phyloP scores from a whole-genome alignment of 2,113 vertebrate genomes.

The Tyto alba region DNA sequence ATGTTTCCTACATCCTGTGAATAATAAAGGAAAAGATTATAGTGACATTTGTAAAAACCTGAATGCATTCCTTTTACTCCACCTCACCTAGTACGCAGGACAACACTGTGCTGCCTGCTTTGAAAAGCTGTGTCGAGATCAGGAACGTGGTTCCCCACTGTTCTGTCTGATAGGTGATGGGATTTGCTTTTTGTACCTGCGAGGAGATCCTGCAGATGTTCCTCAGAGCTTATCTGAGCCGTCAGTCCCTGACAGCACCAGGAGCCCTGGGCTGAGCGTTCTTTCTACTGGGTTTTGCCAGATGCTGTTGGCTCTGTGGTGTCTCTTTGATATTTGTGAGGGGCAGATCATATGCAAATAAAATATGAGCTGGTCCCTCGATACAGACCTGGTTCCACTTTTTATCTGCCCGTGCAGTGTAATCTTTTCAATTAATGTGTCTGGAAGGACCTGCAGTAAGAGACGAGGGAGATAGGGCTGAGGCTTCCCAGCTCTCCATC shows the following conservation, averaged over 20 bases:
- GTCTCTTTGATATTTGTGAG: background rate
- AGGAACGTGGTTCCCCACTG: background rate
- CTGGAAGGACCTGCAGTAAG: background rate
- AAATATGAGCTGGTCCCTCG: background rate
- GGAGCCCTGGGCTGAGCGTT: background rate
- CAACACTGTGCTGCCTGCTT: rapidly evolving
- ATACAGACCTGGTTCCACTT: background rate
- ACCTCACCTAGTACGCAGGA: background rate
- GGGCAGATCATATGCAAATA: background rate
- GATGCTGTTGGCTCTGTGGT: background rate
- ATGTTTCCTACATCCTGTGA: background rate
- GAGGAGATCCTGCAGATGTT: background rate
- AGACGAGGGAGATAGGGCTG: background rate
- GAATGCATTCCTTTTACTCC: background rate
- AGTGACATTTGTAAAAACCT: background rate
- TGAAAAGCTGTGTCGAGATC: background rate
- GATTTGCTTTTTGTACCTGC: rapidly evolving
- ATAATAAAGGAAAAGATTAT: background rate
- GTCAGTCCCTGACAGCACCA: background rate
- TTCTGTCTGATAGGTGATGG: background rate
- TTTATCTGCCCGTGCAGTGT: rapidly evolving
- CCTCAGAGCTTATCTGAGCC: background rate
- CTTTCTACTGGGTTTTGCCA: background rate
- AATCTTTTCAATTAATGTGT: background rate
- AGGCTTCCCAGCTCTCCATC: background rate